Base-by-base conservation (phyloP, 1,140 invertebrate species). In the Drosophila orosa region DNA sequence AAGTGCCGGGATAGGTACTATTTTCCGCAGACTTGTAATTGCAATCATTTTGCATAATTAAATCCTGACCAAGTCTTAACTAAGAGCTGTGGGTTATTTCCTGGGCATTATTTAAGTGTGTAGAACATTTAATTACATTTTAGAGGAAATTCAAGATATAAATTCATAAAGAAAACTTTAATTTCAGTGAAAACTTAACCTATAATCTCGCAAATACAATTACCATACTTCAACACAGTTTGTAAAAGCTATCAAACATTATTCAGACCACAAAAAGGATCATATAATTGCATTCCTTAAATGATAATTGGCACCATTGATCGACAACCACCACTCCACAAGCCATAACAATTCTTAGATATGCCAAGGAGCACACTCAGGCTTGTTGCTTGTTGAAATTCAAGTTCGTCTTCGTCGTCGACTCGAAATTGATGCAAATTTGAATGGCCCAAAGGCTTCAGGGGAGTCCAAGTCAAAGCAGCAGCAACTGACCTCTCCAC, bases 401-500 rank as follows among this genome's bases (percentile, higher is more conserved):
- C 31, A 54, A 62, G 48, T 62, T 62, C 50, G 33, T 54, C 72
- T 74, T 74, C 52, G 61, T 74, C 52, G 61, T 52, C 44, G 72
- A 75, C 63, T 68, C 17, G 63, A 65, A 74, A 75, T 74, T 75
- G 73, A 75, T 75, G 73, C 71, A 75, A 74, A 75, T 74, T 74
- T 75, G 22, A 25, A 35, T 65, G 44, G 65, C 50, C 50, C 12
- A n/a, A 37, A 22, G 61, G 42, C 59, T 65, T n/a, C 19, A 54
- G 50, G 37, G 24, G 24, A 27, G 19, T 6, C 25, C 17, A 65
- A 54, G 24, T 19, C 35, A 33, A 57, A 39, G 45, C 60, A 45
- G 60, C 72, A 75, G 54, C 73, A 67, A 48, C 73, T 76, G 73
- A 76, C 73, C 73, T 76, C 47, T 76, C 73, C 61, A 76, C 73